Evolutionary conservation across 2,888 invertebrate genomes (phyloP).

Genomic region (Ommatoiulus sabulosus): DNA sequence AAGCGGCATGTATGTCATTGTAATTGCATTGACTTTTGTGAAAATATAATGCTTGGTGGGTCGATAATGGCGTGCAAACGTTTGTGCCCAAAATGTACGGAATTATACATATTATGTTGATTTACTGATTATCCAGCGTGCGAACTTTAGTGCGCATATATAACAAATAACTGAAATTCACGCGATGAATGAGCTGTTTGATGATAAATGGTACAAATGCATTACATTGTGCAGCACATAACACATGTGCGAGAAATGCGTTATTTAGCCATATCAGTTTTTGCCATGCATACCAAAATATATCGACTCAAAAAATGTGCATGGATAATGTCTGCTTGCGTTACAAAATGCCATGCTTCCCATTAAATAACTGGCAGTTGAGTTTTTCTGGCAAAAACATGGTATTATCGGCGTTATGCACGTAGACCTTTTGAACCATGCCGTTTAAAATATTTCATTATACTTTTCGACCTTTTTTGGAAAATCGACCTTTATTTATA

Average conservation of each 20-base stretch:
- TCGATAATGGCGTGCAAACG: constrained; percentile 24
- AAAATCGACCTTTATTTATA: constrained; percentile 14
- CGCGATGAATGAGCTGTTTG: background rate
- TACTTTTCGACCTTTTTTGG: background rate
- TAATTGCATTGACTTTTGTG: background rate
- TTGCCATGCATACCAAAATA: background rate
- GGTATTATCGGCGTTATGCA: background rate
- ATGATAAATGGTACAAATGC: background rate
- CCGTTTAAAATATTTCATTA: background rate
- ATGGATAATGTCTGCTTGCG: background rate
- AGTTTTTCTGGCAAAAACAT: background rate
- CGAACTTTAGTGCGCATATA: background rate
- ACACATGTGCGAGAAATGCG: background rate
- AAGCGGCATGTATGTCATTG: background rate
- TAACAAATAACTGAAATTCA: background rate
- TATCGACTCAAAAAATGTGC: background rate
- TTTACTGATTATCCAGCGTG: background rate
- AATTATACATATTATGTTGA: background rate
- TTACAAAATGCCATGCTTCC: background rate
- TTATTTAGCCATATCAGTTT: no score
- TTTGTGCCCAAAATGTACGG: background rate
- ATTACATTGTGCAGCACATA: background rate
- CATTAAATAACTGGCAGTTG: background rate
- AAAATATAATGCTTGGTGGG: background rate
- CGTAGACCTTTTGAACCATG: background rate